These are phyloP conservation scores for Mastomys coucha DNA, from an alignment of 2,113 vertebrate species.

Conservation along the genomic window DNA sequence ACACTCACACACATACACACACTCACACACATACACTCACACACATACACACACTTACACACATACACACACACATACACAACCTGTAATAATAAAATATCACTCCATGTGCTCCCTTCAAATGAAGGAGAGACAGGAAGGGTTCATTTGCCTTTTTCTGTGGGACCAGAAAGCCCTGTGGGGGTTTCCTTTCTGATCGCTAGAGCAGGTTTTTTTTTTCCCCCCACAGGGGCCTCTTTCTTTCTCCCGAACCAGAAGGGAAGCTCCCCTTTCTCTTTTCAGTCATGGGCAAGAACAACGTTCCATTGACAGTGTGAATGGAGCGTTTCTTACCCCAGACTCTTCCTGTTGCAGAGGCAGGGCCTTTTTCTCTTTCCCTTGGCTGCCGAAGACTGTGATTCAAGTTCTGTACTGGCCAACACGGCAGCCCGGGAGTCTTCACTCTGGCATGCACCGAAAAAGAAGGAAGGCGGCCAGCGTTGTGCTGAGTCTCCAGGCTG, in stretches of 20 bases:
- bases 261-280: constrained; percentile 73
- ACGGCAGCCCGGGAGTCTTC: background rate
- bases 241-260: constrained; percentile 71
- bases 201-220: constrained; percentile 53
- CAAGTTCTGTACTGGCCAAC: background rate
- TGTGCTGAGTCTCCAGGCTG: background rate
- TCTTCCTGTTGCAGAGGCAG: background rate
- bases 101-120: background rate
- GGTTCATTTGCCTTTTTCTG: background rate
- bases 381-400: constrained; percentile 34
- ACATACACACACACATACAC: background rate
- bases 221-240: constrained; percentile 71
- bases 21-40: background rate
- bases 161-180: background rate
- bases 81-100: background rate
- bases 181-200: constrained; percentile 46
- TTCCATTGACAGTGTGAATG: constrained; percentile 76
- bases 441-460: background rate
- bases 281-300: constrained; percentile 68
- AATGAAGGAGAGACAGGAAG: background rate
- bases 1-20: background rate
- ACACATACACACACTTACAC: background rate
- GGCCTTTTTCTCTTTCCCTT: constrained; percentile 24
- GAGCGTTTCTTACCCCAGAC: constrained; percentile 66
- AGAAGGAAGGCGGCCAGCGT: background rate